phyloP scores from a whole-genome alignment of 1,140 invertebrate genomes.

The Eriocheir sinensis region DNA sequence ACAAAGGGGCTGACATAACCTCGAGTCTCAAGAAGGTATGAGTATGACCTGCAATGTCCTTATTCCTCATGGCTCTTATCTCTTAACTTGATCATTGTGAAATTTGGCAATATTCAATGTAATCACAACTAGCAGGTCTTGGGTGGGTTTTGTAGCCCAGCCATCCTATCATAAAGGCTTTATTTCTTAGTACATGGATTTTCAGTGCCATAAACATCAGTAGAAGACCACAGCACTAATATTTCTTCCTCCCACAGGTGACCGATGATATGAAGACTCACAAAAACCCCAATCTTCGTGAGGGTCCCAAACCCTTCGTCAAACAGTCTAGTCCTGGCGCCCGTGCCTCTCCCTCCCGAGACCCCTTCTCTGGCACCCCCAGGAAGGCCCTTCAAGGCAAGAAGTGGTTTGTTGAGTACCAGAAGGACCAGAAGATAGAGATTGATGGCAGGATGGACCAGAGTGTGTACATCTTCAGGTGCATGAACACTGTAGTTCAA shows the following conservation, averaged over 20 bases:
- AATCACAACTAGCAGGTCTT: too few species aligned
- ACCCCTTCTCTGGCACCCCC: constrained; percentile 87
- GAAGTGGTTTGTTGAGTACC: constrained; percentile 97
- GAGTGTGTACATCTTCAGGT: constrained; percentile 97
- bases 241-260: constrained; percentile 73
- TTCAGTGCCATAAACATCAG: too few species aligned
- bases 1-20: constrained; percentile 95
- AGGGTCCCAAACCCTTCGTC: constrained; percentile 80
- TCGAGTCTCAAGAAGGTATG: constrained; percentile 94
- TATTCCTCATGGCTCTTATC: too few species aligned
- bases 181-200: too few species aligned
- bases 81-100: too few species aligned
- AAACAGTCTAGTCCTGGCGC: constrained; percentile 86
- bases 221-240: too few species aligned
- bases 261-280: constrained; percentile 97
- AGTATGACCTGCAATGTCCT: too few species aligned
- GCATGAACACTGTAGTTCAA: constrained; percentile 92
- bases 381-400: constrained; percentile 94
- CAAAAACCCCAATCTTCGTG: constrained; percentile 94
- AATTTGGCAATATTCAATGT: too few species aligned
- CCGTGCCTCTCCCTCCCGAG: constrained; percentile 81
- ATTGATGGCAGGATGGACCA: constrained; percentile 98
- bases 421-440: constrained; percentile 89
- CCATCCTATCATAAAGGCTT: too few species aligned
- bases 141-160: too few species aligned